Evolutionary conservation across 2,797 vertebrate genomes (phyloP), one percentile per base, ranked within the genome.

Genomic region (Hafferia zeledoni): DNA sequence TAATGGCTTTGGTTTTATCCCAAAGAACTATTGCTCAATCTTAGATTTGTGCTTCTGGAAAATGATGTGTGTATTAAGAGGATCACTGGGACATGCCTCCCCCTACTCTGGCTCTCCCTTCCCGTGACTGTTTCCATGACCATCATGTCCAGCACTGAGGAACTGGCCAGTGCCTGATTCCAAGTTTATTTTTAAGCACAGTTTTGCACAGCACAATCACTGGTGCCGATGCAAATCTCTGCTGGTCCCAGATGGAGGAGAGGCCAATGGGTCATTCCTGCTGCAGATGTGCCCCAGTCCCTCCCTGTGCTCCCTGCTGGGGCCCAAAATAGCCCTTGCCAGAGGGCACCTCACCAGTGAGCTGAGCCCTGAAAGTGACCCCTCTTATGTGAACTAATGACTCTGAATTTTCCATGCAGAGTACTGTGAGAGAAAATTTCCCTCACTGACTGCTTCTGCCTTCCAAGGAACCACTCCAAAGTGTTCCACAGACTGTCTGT

Each of bases 141-240:
- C 70, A 35, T 49, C 41, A 3, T 5, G 4, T 35, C 78, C 78
- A 89, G 52, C 52, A 10, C 27, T 19, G 25, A 7, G n/a, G 60
- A 92, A 49, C 41, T 25, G 53, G 52, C 57, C 79, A 85, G 27
- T 10, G 79, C 39, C 57, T 50, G 37, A 37, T 71, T 68, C 76
- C 91, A 88, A 37, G 71, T 53, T 91, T 94, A 75, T 88, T 90
- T 94, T 78, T 86, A 78, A 80, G 64, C 60, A 15, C 2, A 6
- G 0, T 47, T 88, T 77, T 86, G 49, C 20, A 43, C 22, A 19
- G 68, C 35, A 17, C 0, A 1, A 18, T 50, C 24, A 2, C 53
- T n/a, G 65, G 35, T 89, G 87, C 93, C 91, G 94, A 17, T 35
- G 37, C 33, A 94, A 92, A 91, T 20, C 57, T 91, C 64, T 53